Evolutionary conservation across 1,140 invertebrate genomes (phyloP).

Genomic region (Trichoplusia ni): DNA sequence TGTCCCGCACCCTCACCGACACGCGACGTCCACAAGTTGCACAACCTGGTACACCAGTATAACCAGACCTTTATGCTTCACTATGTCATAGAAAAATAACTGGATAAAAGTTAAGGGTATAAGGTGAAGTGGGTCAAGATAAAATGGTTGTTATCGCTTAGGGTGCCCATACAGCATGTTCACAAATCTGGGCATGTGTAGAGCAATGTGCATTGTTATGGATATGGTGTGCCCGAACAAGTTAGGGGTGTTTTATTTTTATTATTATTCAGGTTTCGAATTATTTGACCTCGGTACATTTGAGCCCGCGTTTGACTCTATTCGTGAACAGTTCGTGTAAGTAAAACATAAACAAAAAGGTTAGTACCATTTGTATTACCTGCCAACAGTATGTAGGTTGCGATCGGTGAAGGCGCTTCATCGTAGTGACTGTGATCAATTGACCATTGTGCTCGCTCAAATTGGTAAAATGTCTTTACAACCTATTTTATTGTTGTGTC

Average conservation of each 20-base stretch:
- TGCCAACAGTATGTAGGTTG: constrained; percentile 1
- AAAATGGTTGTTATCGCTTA: constrained; percentile 45
- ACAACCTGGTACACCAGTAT: constrained; percentile 50
- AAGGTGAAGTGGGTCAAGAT: no score
- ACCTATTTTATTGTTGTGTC: constrained; percentile 30
- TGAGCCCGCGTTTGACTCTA: no score
- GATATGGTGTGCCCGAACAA: constrained; percentile 60
- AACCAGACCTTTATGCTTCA: constrained; percentile 45
- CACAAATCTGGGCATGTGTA: constrained; percentile 62
- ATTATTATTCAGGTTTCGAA: constrained; percentile 43
- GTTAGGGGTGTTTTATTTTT: constrained; percentile 49
- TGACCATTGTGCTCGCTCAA: constrained; percentile 34
- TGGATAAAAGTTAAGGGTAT: no score
- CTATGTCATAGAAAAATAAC: no score
- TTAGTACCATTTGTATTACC: constrained; percentile 5
- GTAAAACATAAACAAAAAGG: background rate
- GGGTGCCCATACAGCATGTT: constrained; percentile 57
- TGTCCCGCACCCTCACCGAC: constrained; percentile 73
- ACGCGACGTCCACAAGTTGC: constrained; percentile 68
- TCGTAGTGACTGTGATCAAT: constrained; percentile 34
- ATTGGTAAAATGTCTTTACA: constrained; percentile 29
- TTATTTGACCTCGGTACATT: constrained; percentile 22
- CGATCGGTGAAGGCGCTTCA: constrained; percentile 11
- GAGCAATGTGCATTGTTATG: constrained; percentile 70
- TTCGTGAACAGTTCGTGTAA: background rate